Base-by-base conservation (phyloP, 2,113 vertebrate species). In the Rhinoderma darwinii region DNA sequence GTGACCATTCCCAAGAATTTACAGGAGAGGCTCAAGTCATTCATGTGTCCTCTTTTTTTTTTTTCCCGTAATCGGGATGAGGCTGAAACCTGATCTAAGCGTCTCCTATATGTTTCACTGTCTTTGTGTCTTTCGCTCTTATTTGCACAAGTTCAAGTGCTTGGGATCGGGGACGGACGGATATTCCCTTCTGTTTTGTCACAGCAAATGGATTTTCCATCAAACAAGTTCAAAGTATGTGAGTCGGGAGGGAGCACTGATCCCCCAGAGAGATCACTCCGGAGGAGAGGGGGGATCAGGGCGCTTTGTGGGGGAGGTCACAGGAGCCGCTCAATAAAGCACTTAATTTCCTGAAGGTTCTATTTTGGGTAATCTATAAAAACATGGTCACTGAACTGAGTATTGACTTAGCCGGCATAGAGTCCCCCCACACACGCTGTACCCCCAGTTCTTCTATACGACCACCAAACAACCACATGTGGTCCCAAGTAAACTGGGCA, bases 181-280 rank as follows among this genome's bases (percentile, higher is more conserved):
- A 78, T 15, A 32, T 17, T 68, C n/a, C 59, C 14, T 10, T 10
- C 1, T 41, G 56, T 81, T 41, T 5, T 37, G 27, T 74, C 44
- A 73, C 32, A 56, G 25, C 37, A 84, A 84, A 44, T 76, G 72
- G 37, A 47, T 61, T 84, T 63, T 63, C 20, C 54, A 77, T 76
- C 59, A 43, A 32, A 39, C 20, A 77, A 44, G 72, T 61, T 84
- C 37, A 75, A 63, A 56, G 68, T n/a, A 1, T 17, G 43, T n/a
- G 11, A 59, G 2, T 0, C 4, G 32, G 47, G 17, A 37, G 51
- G 77, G 17, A 3, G 12, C 73, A 44, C 32, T n/a, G 61, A 66
- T 70, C 35, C 66, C 32, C 32, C 66, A 30, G 25, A 76, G 77
- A 80, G 44, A 32, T 54, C 76, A 51, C 44, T 27, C 20, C 4